phyloP scores from a whole-genome alignment of 53 echinoderm and acorn worm genomes.

The Stichopus horrens region DNA sequence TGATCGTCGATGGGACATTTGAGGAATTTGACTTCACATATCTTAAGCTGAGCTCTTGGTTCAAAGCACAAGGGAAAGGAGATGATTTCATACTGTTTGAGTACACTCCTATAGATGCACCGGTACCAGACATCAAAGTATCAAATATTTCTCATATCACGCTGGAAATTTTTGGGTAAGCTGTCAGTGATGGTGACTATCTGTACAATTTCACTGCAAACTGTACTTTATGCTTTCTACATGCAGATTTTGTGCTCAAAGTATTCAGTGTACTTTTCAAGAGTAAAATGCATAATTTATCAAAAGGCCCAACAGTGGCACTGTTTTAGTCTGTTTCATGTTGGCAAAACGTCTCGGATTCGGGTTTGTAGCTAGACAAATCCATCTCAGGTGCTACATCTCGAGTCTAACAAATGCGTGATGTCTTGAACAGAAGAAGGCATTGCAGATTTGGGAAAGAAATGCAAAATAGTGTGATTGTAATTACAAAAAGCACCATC shows the following conservation, averaged over 20 bases:
- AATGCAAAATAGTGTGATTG: no score
- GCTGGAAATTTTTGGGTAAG: conserved; percentile 15
- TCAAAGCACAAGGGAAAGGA: background rate
- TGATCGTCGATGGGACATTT: background rate
- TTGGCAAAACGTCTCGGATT: background rate
- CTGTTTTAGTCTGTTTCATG: background rate
- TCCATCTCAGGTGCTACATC: no score
- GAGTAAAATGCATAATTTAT: background rate
- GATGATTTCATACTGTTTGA: conserved; percentile 27
- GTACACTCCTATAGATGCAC: background rate
- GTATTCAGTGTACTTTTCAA: background rate
- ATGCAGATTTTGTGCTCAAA: background rate
- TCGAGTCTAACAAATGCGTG: no score
- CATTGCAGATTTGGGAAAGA: no score
- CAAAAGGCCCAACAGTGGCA: background rate
- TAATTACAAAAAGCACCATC: no score
- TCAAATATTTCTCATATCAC: background rate
- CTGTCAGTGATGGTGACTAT: background rate
- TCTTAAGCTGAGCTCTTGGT: conserved; percentile 32
- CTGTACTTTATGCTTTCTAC: background rate
- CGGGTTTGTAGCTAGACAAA: no score
- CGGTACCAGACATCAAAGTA: background rate
- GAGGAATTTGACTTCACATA: background rate
- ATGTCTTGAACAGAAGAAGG: no score
- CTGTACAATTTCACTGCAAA: background rate